Evolutionary conservation across 1,140 invertebrate species (phyloP), one percentile per base, ranked within the genome.

Genomic region (Pemphigus obesinymphae): DNA sequence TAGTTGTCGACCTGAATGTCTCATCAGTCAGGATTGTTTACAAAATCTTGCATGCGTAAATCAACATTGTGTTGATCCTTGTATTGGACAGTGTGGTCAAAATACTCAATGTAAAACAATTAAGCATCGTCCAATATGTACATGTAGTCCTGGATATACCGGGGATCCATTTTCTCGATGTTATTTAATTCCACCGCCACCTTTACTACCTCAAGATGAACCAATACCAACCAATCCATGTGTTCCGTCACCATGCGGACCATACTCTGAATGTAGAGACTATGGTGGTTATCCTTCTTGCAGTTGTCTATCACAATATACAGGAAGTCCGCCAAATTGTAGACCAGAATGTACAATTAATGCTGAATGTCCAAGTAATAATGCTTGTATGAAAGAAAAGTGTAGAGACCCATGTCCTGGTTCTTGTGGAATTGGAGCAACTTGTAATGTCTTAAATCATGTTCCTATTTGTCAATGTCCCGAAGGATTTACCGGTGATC

Each of bases 111-210:
- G 93, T 86, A 88, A 90, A 87, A 91, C 93, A 48, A 89, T 92
- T 17, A 92, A 92, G 86, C 93, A 95, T 84, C 93, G 91, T 87
- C 93, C 93, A 1, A 91, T 93, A 68, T 95, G 93, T 87, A 91
- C 89, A 82, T 95, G 93, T 87, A 89, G 89, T 43, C 80, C 87
- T 20, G 88, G 88, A 23, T 90, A 90, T 82, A 92, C 90, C 72
- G 93, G 93, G 76, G 92, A 94, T 90, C 92, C 92, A 23, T 93
- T 93, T 83, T 84, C 88, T 8, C 84, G 87, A 82, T 89, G 89
- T 85, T 83, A 81, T 68, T 82, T 82, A 61, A 83, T 84, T 70
- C 84, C 84, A 68, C 83, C 82, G n/a, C 34, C 83, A 55, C 83
- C 86, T 72, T 37, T 85, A 26, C 83, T 85, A 31, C 83, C 82